Conservation (phyloP, 2,888 invertebrate genomes). For the Agrenia bidenticulata region DNA sequence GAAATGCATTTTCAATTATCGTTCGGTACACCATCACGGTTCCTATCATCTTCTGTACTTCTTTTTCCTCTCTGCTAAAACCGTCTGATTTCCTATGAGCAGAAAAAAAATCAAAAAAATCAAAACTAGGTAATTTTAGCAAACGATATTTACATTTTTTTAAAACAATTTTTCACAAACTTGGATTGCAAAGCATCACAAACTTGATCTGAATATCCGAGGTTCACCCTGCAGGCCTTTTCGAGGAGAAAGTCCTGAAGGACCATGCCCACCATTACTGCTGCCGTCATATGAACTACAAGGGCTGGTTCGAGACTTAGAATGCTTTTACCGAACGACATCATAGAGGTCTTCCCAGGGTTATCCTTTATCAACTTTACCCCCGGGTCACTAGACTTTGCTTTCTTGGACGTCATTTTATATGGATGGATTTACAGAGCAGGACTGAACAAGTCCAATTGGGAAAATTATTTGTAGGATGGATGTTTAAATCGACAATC, state of each 20-base stretch:
- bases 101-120: not conserved
- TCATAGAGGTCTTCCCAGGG: slow-evolving; percentile 10
- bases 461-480: too few species aligned
- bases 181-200: slow-evolving; percentile 67
- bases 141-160: not conserved
- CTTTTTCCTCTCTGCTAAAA: slow-evolving; percentile 64
- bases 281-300: slow-evolving; percentile 86
- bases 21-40: slow-evolving; percentile 84
- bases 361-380: not conserved
- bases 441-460: too few species aligned
- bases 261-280: slow-evolving; percentile 75
- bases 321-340: slow-evolving; percentile 28
- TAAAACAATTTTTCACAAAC: slow-evolving; percentile 22
- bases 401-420: not conserved
- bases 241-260: slow-evolving; percentile 77
- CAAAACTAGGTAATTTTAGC: not conserved
- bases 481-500: too few species aligned
- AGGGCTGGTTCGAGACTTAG: slow-evolving; percentile 82
- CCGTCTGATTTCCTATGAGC: slow-evolving; percentile 56
- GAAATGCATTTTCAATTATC: slow-evolving; percentile 74
- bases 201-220: slow-evolving; percentile 67
- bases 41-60: slow-evolving; percentile 66
- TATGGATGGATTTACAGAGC: too few species aligned
- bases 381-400: not conserved
- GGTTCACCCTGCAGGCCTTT: slow-evolving; percentile 74